Conservation (phyloP, 1,140 invertebrate genomes). For the Phymorhynchus buccinoides region DNA sequence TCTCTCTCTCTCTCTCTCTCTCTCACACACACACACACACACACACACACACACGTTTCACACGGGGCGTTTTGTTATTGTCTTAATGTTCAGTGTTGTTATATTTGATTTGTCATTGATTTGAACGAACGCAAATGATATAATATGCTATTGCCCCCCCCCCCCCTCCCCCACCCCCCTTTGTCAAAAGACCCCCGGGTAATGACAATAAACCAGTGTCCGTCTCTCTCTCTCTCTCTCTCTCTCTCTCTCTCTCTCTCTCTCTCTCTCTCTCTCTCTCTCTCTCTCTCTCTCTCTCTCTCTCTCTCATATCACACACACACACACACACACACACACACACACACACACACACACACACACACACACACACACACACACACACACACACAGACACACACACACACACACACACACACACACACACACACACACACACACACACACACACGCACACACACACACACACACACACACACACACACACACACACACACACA, state of each 20-base stretch:
- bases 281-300: not conserved
- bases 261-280: not conserved
- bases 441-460: not conserved
- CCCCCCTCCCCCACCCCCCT: no score
- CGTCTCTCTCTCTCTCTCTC: no score
- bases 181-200: no score
- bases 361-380: not conserved
- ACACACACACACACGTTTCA: no score
- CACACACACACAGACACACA: not conserved
- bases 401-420: not conserved
- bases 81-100: no score
- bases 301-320: no score
- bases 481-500: conserved; percentile 12
- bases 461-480: not conserved
- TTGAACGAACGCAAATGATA: no score
- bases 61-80: no score
- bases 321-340: not conserved
- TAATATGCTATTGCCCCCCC: no score
- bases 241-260: not conserved
- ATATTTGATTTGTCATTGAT: no score
- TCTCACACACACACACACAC: not conserved
- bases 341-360: not conserved
- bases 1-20: not conserved
- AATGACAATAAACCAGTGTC: no score
- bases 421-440: not conserved